Evolutionary conservation across 2,797 vertebrate genomes (phyloP), one percentile per base, ranked within the genome.

Genomic region (Tiaroga cobitis): DNA sequence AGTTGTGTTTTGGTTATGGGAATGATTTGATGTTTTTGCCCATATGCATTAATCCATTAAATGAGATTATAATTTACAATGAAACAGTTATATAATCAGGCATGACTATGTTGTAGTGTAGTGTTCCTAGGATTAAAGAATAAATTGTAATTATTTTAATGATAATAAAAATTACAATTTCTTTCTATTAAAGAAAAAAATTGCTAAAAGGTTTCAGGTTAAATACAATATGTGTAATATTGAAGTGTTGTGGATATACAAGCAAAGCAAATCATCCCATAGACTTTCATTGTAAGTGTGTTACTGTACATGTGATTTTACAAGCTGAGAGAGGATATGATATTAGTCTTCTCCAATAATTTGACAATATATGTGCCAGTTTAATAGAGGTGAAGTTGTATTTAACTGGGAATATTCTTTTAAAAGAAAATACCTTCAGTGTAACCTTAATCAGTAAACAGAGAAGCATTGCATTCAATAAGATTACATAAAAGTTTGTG

Each of bases 1-100:
- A 68, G 56, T 13, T 43, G 18, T 37, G 41, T 37, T 19, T 65
- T 67, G 85, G 26, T 69, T n/a, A 51, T 16, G 63, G 24, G 56
- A 10, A 26, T 21, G n/a, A 68, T 51, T 85, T 68, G 4, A 56
- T 81, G 56, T 81, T 63, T 80, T 72, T 72, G 19, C 78, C 18
- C 32, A 75, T 26, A 15, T 54, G 80, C 21, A 68, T 73, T 74
- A 39, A 41, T 61, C 43, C 43, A 21, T 43, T 41, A 77, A 83
- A 76, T 65, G 43, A 83, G 78, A 81, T 54, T 86, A 63, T 54
- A 19, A 37, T 26, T 24, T 4, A 29, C 67, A 54, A 26, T n/a
- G 21, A 26, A 69, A 34, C 65, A 39, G 7, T 67, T 75, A 34
- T 10, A 39, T 32, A 19, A 68, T 19, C 63, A 51, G 34, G 39